Conservation (phyloP, 2,113 vertebrate species). For the Daubentonia madagascariensis region DNA sequence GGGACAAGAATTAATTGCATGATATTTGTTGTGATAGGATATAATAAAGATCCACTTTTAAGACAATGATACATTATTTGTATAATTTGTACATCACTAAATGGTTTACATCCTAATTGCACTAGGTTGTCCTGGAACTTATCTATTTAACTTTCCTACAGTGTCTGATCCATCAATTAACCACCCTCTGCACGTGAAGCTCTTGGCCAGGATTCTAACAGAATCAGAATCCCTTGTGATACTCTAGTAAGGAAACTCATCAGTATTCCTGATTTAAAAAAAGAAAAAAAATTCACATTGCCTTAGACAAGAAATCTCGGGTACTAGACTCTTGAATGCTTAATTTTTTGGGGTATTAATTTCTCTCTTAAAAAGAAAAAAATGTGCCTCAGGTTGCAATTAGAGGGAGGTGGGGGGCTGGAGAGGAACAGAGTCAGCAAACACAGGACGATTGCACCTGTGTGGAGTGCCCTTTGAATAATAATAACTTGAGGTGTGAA, state of each 20-base stretch:
- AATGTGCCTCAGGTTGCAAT: not conserved
- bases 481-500: not conserved
- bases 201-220: slow-evolving; percentile 26
- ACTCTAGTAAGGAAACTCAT: slow-evolving; percentile 5
- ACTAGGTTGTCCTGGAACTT: not conserved
- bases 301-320: slow-evolving; percentile 25
- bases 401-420: not conserved
- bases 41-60: slow-evolving; percentile 21
- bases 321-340: slow-evolving; percentile 1
- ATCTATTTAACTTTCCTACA: slow-evolving; percentile 33
- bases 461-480: not conserved
- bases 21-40: not conserved
- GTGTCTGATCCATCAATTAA: slow-evolving; percentile 12
- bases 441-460: not conserved
- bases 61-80: not conserved
- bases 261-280: not conserved
- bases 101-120: slow-evolving; percentile 2
- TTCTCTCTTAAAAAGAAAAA: slow-evolving; percentile 31
- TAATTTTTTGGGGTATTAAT: not conserved
- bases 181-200: not conserved
- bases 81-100: not conserved
- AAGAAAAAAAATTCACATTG: not conserved
- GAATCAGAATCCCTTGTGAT: slow-evolving; percentile 22
- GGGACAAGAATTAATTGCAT: not conserved
- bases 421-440: not conserved